Evolutionary conservation across 2,797 vertebrate genomes (phyloP), one percentile per base, ranked within the genome.

Genomic region (Arctocebus calabarensis): DNA sequence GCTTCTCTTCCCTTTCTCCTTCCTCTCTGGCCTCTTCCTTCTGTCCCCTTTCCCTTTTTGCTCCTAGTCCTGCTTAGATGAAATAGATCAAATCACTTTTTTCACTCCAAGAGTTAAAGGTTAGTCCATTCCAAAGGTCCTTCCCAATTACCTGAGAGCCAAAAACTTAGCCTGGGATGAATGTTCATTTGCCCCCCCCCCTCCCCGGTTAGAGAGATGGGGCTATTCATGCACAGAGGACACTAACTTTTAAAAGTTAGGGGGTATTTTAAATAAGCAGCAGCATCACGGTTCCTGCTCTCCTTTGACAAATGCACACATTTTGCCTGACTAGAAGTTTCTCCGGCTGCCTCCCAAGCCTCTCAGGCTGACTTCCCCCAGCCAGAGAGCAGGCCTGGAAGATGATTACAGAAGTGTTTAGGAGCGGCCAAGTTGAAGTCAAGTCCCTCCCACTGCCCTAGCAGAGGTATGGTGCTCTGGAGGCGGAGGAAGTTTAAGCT

Each of bases 31-130:
- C 23, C 70, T 43, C 17, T 43, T 55, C 27, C 32, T 25, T 13
- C 27, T 55, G 32, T 4, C 5, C 37, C 7, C 8, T 9, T 11
- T 7, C 19, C 37, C 9, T 29, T 71, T 32, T 22, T 37, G 40
- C 62, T 40, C 22, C 48, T 48, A 13, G 70, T 34, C 25, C 34
- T 87, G 74, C 88, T 94, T 45, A 94, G 95, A 94, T 66, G 25
- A 86, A 96, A 89, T 84, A 77, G 43, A 92, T 57, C 34, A 84
- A 83, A 96, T 32, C 32, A 34, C 27, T 96, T 97, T 78, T 88
- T 95, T 92, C 93, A 34, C 81, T 96, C 37, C 61, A 84, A 96
- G 61, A 91, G 95, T 88, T 66, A 95, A 94, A 96, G 12, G 20
- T 61, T 93, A 90, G 52, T 74, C 34, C 66, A 19, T 34, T 87